phyloP scores from a whole-genome alignment of 1,140 invertebrate species.

The Thaumatotibia leucotreta region DNA sequence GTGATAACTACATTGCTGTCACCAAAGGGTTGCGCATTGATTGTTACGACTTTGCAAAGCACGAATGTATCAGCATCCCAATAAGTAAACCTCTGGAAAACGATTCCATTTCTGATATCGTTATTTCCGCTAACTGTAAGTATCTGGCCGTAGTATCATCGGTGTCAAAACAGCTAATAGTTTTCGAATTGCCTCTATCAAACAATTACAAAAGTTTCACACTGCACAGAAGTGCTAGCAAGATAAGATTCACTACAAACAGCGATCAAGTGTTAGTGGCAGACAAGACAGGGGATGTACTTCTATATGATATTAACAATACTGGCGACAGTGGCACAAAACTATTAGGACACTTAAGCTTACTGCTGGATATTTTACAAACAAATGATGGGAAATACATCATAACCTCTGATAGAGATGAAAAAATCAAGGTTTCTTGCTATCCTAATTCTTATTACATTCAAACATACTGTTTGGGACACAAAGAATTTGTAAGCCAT shows the following conservation, averaged over 20 bases:
- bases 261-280: constrained; percentile 81
- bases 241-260: constrained; percentile 81
- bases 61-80: constrained; percentile 33
- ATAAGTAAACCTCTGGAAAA: constrained; percentile 29
- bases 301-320: constrained; percentile 80
- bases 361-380: constrained; percentile 88
- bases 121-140: constrained; percentile 43
- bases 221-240: constrained; percentile 80
- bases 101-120: constrained; percentile 49
- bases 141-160: constrained; percentile 51
- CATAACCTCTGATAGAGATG: constrained; percentile 93
- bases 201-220: constrained; percentile 33
- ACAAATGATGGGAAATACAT: constrained; percentile 83
- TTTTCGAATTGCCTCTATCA: constrained; percentile 37
- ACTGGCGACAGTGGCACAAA: constrained; percentile 74
- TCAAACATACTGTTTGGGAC: constrained; percentile 90
- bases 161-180: constrained; percentile 42
- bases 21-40: constrained; percentile 31
- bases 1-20: constrained; percentile 27
- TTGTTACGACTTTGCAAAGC: constrained; percentile 35
- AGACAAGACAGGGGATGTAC: constrained; percentile 93
- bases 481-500: constrained; percentile 88
- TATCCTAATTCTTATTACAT: constrained; percentile 94
- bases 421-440: constrained; percentile 93
- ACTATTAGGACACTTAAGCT: constrained; percentile 91